A percentile compares a stretch with the other conserved stretches of the same genome.
Evolutionary conservation across 1,140 invertebrate species (phyloP).

Genomic region (Drosophila lacertosa): DNA sequence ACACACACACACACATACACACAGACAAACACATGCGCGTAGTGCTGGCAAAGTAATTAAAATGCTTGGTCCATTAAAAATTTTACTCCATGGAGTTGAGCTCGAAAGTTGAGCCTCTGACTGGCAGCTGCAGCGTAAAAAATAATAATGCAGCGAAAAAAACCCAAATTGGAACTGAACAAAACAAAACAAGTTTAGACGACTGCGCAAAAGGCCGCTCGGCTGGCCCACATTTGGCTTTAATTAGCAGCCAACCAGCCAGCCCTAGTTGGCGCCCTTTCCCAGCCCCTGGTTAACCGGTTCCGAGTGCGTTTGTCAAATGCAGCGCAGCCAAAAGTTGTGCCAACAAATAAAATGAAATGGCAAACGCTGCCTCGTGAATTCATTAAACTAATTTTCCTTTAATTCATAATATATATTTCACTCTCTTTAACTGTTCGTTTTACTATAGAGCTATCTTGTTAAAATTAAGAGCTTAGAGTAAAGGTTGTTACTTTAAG

Average conservation of each 20-base stretch:
- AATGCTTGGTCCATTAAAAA: conserved; percentile 82
- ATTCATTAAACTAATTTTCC: conserved; percentile 40
- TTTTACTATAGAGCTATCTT: no score
- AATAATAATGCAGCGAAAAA: conserved; percentile 14
- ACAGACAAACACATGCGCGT: conserved; percentile 6
- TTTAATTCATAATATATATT: no score
- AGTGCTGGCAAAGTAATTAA: conserved; percentile 72
- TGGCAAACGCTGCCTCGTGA: background rate
- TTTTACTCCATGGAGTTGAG: conserved; percentile 75
- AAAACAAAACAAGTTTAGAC: conserved; percentile 76
- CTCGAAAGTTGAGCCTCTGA: conserved; percentile 75
- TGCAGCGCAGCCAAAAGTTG: conserved; percentile 49
- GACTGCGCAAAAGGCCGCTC: conserved; percentile 49
- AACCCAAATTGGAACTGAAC: conserved; percentile 39
- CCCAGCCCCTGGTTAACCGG: background rate
- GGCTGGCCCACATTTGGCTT: conserved; percentile 68
- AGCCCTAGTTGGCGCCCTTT: no score
- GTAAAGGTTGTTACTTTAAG: no score
- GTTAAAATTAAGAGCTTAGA: no score
- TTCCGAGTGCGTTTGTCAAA: conserved; percentile 53
- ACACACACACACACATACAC: conserved; percentile 16
- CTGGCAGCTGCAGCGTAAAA: conserved; percentile 47
- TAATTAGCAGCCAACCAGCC: conserved; percentile 67
- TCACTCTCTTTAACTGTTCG: no score
- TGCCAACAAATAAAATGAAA: conserved; percentile 20